phyloP scores from a whole-genome alignment of 2,797 vertebrate genomes.

The Hemitrygon akajei region DNA sequence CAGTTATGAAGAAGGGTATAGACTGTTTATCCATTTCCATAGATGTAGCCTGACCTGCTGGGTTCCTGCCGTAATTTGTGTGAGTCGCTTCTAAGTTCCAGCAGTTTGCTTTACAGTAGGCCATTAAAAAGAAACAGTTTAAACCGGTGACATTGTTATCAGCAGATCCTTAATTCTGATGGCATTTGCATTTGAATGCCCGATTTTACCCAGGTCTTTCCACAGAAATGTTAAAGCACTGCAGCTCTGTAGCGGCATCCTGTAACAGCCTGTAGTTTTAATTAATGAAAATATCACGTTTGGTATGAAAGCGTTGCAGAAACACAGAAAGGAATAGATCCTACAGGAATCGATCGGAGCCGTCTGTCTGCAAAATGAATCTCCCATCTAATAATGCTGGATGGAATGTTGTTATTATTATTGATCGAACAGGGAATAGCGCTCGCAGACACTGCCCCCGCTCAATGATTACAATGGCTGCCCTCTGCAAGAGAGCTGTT shows the following conservation, averaged over 20 bases:
- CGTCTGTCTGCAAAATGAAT: neutral
- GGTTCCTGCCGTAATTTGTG: too few species aligned
- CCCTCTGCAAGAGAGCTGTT: neutral
- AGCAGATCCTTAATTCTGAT: neutral
- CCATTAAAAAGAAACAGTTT: neutral
- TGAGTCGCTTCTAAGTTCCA: too few species aligned
- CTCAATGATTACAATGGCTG: neutral
- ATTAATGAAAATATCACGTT: conserved; percentile 32
- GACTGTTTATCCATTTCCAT: too few species aligned
- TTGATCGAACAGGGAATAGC: neutral
- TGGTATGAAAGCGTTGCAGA: neutral
- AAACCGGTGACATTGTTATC: neutral
- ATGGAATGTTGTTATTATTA: conserved; percentile 13
- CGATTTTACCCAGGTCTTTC: neutral
- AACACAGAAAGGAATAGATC: conserved; percentile 12
- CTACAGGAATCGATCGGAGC: neutral
- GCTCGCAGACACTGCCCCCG: neutral
- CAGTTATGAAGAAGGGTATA: too few species aligned
- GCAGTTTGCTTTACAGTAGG: too few species aligned
- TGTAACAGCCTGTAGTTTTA: neutral
- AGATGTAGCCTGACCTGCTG: too few species aligned
- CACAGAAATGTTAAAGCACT: too few species aligned
- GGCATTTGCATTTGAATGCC: neutral
- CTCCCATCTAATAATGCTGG: neutral
- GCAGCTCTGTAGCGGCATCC: neutral